Percentiles rank a stretch among this genome's conserved stretches.
Conservation (phyloP, 2,113 vertebrate genomes). For the Psilopsiagon aymara region DNA sequence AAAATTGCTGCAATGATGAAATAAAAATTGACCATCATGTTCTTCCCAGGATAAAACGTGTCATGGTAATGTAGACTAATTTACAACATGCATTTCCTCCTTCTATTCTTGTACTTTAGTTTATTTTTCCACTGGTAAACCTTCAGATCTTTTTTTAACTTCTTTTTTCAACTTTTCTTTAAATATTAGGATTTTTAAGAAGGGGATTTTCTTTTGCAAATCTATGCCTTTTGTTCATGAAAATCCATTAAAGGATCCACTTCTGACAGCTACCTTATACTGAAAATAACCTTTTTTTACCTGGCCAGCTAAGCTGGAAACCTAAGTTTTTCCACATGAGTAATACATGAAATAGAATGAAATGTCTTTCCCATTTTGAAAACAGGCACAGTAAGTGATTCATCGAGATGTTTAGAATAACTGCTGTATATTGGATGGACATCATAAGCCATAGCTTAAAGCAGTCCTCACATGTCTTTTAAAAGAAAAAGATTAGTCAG, state of each 20-base stretch:
- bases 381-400: neutral
- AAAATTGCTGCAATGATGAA: neutral
- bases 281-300: neutral
- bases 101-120: slow-evolving; percentile 8
- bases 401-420: neutral
- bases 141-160: neutral
- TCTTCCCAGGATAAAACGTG: neutral
- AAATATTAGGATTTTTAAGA: neutral
- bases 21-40: neutral
- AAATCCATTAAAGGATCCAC: neutral
- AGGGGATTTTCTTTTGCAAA: neutral
- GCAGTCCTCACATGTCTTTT: neutral
- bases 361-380: neutral
- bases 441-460: neutral
- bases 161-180: neutral
- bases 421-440: neutral
- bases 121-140: slow-evolving; percentile 28
- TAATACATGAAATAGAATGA: neutral
- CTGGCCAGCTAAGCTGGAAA: neutral
- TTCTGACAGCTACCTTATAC: neutral
- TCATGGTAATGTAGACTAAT: neutral
- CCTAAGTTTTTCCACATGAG: neutral
- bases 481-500: neutral
- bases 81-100: slow-evolving; percentile 3
- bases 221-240: neutral